Conservation (phyloP, 2,797 vertebrate species). For the Chrosomus eos region DNA sequence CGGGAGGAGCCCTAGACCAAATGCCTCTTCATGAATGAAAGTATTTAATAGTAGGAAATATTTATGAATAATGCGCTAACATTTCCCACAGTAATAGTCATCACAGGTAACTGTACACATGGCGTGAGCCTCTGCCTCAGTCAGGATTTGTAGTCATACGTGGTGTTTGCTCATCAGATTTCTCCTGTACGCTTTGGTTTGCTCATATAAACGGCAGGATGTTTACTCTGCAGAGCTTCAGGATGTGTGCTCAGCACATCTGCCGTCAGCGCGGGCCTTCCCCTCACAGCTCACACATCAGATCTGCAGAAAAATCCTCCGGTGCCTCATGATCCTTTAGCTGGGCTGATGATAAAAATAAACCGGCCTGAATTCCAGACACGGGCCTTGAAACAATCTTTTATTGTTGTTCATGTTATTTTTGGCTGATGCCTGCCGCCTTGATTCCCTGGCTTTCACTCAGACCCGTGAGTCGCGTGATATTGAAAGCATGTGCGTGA, state of each 20-base stretch:
- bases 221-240: constrained; percentile 65
- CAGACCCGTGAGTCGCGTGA: background rate
- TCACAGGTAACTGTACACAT: background rate
- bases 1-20: background rate
- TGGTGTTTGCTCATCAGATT: constrained; percentile 15
- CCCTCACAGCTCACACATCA: constrained; percentile 41
- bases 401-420: background rate
- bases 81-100: background rate
- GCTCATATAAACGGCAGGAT: constrained; percentile 56
- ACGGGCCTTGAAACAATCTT: background rate
- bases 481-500: constrained; percentile 32
- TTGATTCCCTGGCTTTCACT: constrained; percentile 1
- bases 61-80: background rate
- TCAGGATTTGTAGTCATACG: background rate
- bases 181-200: constrained; percentile 37
- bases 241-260: constrained; percentile 69
- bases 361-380: background rate
- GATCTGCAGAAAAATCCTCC: constrained; percentile 2
- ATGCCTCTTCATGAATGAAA: background rate
- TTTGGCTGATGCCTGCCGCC: background rate
- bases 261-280: constrained; percentile 47
- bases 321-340: background rate
- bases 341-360: constrained; percentile 8
- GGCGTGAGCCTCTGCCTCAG: background rate
- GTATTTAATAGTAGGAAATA: background rate